Conservation (phyloP, 2,113 vertebrate genomes). For the Tor tambroides region DNA sequence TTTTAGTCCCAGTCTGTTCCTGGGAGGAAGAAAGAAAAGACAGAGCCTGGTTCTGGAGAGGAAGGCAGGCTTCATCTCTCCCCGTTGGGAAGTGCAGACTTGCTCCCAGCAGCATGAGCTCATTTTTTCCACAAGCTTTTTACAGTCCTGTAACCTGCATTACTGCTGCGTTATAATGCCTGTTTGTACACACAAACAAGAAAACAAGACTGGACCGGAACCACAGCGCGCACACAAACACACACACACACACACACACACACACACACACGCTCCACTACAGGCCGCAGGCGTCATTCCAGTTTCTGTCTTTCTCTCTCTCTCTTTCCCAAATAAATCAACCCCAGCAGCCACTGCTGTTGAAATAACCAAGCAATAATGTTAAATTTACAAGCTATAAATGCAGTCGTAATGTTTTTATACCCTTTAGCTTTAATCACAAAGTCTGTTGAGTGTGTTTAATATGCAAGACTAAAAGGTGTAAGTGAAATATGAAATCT, state of each 20-base stretch:
- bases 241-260: slow-evolving; percentile 63
- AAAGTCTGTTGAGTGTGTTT: slow-evolving; percentile 49
- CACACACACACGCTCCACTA: too few relatives aligned
- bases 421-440: slow-evolving; percentile 60
- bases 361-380: slow-evolving; percentile 69
- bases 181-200: slow-evolving; percentile 71
- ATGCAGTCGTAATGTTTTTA: slow-evolving; percentile 69
- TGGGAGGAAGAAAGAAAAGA: neutral
- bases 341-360: slow-evolving; percentile 70
- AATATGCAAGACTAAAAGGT: slow-evolving; percentile 37
- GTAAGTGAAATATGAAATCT: slow-evolving; percentile 22
- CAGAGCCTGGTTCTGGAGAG: too few relatives aligned
- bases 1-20: neutral
- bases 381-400: slow-evolving; percentile 71
- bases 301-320: slow-evolving; percentile 61
- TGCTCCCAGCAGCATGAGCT: slow-evolving; percentile 69
- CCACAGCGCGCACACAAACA: slow-evolving; percentile 62
- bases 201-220: slow-evolving; percentile 71
- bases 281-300: too few relatives aligned
- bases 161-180: slow-evolving; percentile 69
- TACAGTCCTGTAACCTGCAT: slow-evolving; percentile 71
- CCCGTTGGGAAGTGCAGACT: slow-evolving; percentile 62
- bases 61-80: too few relatives aligned
- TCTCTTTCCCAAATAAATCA: slow-evolving; percentile 70
- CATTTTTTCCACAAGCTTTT: slow-evolving; percentile 78